These are phyloP conservation scores for Phoeniculus purpureus DNA, from an alignment of 2,797 vertebrate genomes.

Conservation along the genomic window DNA sequence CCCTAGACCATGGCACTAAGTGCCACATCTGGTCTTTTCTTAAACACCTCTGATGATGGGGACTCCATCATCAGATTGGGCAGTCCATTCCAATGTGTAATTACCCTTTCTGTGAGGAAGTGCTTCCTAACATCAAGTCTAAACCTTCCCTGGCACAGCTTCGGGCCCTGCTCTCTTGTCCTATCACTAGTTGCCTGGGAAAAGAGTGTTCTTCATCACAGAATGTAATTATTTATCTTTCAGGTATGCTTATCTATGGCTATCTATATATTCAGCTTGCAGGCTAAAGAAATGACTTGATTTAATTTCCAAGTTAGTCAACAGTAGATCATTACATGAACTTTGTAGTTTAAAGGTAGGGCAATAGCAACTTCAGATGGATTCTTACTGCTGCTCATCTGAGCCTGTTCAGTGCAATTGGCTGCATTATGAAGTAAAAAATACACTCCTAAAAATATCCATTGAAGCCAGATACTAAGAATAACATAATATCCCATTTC, in stretches of 20 bases:
- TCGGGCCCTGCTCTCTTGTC: too few species aligned
- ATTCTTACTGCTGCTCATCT: not conserved
- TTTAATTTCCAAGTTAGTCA: not conserved
- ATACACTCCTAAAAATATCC: not conserved
- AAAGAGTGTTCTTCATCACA: not conserved
- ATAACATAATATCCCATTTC: not conserved
- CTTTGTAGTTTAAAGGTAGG: not conserved
- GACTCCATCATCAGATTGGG: too few species aligned
- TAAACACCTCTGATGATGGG: too few species aligned
- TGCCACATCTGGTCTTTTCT: too few species aligned
- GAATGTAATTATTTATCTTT: not conserved
- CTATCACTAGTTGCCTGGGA: too few species aligned
- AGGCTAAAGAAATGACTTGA: not conserved
- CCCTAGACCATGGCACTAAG: too few species aligned
- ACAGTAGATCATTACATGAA: not conserved
- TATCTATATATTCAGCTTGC: not conserved
- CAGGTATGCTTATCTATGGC: not conserved
- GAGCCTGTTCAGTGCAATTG: not conserved
- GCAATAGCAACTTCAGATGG: not conserved
- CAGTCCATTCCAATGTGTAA: too few species aligned
- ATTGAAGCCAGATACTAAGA: not conserved
- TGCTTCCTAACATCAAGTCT: too few species aligned
- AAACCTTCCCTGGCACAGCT: too few species aligned
- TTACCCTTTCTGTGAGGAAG: too few species aligned
- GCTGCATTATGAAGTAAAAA: not conserved